Conservation (phyloP, 2,797 vertebrate genomes). For the Apodemus agrarius region DNA sequence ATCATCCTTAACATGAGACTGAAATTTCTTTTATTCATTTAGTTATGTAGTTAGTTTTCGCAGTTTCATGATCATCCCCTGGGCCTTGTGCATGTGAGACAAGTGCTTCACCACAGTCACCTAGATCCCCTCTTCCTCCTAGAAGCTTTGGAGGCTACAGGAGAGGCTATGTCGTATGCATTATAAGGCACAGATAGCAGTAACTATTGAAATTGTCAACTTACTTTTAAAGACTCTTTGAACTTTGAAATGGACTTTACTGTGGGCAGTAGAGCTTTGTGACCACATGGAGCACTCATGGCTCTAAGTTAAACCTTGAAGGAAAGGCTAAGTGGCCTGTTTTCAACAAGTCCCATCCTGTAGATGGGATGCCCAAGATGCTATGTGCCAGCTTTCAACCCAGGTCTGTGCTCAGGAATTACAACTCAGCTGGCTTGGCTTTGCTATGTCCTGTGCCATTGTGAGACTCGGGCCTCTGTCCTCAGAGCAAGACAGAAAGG, state of each 20-base stretch:
- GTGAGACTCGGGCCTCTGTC: background rate
- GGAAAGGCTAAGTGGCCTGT: background rate
- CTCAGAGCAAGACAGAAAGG: background rate
- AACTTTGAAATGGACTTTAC: background rate
- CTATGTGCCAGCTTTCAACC: background rate
- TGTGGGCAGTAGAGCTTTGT: background rate
- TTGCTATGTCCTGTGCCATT: background rate
- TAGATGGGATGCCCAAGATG: background rate
- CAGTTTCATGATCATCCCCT: background rate
- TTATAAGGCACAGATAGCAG: background rate
- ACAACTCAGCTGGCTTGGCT: background rate
- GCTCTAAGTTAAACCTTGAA: background rate
- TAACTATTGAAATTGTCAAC: background rate
- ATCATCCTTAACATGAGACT: conserved; percentile 1
- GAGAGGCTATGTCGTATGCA: background rate
- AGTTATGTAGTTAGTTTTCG: background rate
- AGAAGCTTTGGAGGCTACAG: background rate
- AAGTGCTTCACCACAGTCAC: background rate
- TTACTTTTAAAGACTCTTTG: background rate
- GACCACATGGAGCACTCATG: background rate
- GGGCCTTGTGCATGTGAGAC: background rate
- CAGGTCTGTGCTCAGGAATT: background rate
- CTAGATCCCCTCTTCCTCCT: background rate
- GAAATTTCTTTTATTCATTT: background rate
- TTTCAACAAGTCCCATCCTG: background rate